phyloP scores from a whole-genome alignment of 2,113 vertebrate genomes.

The Podiceps cristatus region DNA sequence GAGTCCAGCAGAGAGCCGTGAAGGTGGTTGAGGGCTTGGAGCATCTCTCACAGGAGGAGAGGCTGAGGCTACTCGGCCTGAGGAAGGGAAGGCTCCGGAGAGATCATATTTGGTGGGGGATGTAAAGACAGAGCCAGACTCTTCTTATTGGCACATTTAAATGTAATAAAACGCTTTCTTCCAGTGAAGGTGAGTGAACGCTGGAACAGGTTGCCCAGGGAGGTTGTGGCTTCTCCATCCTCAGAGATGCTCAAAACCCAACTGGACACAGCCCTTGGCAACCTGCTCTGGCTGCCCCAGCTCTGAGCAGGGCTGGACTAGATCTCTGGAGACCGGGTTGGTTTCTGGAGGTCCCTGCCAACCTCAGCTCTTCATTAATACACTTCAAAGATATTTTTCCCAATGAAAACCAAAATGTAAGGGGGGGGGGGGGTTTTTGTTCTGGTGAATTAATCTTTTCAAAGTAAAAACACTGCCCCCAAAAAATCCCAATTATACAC shows the following conservation, averaged over 20 bases:
- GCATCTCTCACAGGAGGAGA: not conserved
- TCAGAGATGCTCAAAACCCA: not conserved
- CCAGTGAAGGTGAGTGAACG: too few relatives aligned
- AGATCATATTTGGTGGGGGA: not conserved
- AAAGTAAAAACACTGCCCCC: not conserved
- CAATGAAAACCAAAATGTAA: not conserved
- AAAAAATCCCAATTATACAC: not conserved
- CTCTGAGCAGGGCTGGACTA: accelerated
- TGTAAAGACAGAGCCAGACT: not conserved
- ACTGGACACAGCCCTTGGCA: not conserved
- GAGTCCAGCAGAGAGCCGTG: not conserved
- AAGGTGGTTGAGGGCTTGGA: not conserved
- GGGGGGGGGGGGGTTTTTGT: accelerated
- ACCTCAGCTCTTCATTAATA: not conserved
- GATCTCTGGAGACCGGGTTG: too few relatives aligned
- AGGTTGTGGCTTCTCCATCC: not conserved
- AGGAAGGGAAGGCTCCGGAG: not conserved
- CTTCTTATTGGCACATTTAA: not conserved
- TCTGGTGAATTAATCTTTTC: not conserved
- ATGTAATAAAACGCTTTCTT: not conserved
- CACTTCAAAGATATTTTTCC: not conserved
- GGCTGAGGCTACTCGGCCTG: not conserved
- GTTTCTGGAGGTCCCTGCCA: not conserved
- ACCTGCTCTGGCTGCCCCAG: not conserved
- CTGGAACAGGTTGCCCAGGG: not conserved